Conservation (phyloP, 2,113 vertebrate genomes). For the Malurus cyaneus region DNA sequence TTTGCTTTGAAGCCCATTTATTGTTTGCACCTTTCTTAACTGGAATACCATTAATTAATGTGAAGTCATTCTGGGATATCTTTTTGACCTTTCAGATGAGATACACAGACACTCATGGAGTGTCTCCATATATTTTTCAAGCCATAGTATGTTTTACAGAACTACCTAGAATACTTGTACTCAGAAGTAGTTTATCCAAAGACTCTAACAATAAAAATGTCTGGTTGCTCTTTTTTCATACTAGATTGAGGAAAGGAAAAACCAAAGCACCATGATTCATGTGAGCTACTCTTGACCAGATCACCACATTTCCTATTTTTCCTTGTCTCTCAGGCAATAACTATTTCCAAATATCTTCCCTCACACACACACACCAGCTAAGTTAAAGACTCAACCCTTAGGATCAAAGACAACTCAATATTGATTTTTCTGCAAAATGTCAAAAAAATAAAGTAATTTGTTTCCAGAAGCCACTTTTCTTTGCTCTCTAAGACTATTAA, state of each 20-base stretch:
- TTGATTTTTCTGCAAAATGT: neutral
- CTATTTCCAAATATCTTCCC: neutral
- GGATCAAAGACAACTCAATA: neutral
- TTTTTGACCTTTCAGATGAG: neutral
- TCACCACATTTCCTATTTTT: neutral
- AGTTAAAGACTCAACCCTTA: neutral
- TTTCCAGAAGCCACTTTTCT: neutral
- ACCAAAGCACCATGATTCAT: neutral
- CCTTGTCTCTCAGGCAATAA: neutral
- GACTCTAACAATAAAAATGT: neutral
- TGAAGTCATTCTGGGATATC: neutral
- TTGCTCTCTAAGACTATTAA: neutral
- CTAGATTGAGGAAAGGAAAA: neutral
- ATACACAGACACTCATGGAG: neutral
- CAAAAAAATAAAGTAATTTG: neutral
- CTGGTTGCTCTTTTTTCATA: neutral
- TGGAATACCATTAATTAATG: neutral
- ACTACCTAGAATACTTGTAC: neutral
- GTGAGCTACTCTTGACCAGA: neutral
- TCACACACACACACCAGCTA: neutral
- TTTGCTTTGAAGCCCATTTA: neutral
- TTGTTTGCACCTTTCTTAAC: neutral
- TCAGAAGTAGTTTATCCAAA: neutral
- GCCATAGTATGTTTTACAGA: neutral
- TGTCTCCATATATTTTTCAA: neutral